Percentiles rank a stretch among this genome's conserved stretches.
Evolutionary conservation across 2,888 invertebrate genomes (phyloP).

Genomic region (Sycophila texana): DNA sequence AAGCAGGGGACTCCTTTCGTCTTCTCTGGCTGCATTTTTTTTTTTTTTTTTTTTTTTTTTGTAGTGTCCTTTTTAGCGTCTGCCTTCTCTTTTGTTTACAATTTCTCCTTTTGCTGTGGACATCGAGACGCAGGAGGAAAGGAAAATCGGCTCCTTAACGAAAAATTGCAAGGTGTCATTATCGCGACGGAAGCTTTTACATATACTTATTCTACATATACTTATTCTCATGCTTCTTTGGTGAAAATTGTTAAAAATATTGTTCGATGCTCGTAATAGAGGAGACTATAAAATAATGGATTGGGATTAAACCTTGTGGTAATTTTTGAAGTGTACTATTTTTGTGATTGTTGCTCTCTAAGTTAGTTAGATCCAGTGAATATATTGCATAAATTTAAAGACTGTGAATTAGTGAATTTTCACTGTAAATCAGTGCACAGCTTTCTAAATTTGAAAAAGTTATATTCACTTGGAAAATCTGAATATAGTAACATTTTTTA

Average conservation of each 20-base stretch:
- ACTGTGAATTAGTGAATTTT: too few species aligned
- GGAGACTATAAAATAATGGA: too few species aligned
- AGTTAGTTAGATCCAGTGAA: too few species aligned
- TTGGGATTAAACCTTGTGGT: too few species aligned
- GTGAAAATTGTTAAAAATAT: constrained; percentile 27
- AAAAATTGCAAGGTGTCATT: constrained; percentile 21
- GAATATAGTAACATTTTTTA: too few species aligned
- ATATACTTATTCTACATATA: too few species aligned
- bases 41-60: neutral
- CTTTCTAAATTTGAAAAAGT: too few species aligned
- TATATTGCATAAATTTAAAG: too few species aligned
- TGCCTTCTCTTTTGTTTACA: neutral
- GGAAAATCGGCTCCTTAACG: neutral
- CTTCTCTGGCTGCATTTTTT: constrained; percentile 12
- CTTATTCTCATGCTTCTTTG: neutral
- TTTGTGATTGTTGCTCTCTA: too few species aligned
- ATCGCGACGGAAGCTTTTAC: constrained; percentile 43
- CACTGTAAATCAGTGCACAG: too few species aligned
- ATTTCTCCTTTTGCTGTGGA: neutral
- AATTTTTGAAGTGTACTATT: too few species aligned
- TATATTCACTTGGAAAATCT: too few species aligned
- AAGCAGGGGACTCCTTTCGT: neutral
- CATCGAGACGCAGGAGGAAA: constrained; percentile 9
- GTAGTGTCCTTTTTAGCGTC: constrained; percentile 2
- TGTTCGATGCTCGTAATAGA: constrained; percentile 1